These are phyloP conservation scores for Teleopsis dalmanni DNA, from an alignment of 1,140 invertebrate genomes.

Conservation along the genomic window DNA sequence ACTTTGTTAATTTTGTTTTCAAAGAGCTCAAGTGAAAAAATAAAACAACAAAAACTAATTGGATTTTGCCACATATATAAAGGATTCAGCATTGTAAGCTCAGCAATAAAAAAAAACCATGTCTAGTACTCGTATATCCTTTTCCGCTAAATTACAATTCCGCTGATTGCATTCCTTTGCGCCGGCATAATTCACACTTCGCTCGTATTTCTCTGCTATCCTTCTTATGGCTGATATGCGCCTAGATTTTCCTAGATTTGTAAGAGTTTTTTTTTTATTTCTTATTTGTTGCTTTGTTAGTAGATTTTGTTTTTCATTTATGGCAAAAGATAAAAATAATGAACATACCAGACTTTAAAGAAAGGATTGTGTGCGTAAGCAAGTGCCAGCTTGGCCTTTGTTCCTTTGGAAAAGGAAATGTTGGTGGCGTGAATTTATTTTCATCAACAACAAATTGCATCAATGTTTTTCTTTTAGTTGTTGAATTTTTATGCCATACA, in stretches of 20 bases:
- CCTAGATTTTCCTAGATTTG: conserved; percentile 8
- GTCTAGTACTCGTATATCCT: too few relatives aligned
- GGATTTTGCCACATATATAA: too few relatives aligned
- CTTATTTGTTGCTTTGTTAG: too few relatives aligned
- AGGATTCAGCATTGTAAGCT: too few relatives aligned
- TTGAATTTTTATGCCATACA: conserved; percentile 5
- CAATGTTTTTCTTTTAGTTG: conserved; percentile 9
- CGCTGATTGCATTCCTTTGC: conserved; percentile 10
- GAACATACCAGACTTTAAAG: conserved; percentile 13
- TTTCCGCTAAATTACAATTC: conserved; percentile 13
- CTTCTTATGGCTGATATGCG: not conserved
- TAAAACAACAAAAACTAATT: too few relatives aligned
- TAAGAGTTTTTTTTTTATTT: too few relatives aligned
- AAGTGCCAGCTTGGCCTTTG: not conserved
- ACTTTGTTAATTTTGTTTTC: too few relatives aligned
- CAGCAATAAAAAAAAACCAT: too few relatives aligned
- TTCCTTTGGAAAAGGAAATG: not conserved
- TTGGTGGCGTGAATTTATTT: conserved; percentile 12
- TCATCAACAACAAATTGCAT: conserved; percentile 16
- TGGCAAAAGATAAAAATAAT: conserved; percentile 15
- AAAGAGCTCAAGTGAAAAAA: too few relatives aligned
- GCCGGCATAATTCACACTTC: not conserved
- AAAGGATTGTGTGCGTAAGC: not conserved
- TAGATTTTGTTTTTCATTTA: conserved; percentile 10
- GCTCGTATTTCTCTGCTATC: too few relatives aligned